Evolutionary conservation across 2,888 invertebrate species (phyloP).

Genomic region (Zele albiditarsus): DNA sequence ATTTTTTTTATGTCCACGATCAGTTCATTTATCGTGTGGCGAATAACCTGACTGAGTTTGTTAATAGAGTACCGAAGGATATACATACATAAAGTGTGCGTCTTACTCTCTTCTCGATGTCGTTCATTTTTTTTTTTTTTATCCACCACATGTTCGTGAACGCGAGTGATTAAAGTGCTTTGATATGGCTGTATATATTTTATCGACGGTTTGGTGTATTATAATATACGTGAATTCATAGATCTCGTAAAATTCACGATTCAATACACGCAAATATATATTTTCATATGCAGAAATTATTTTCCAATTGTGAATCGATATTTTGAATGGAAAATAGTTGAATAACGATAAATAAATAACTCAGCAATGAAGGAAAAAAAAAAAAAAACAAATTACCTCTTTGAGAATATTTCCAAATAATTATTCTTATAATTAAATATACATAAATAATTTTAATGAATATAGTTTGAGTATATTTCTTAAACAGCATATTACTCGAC

Average conservation of each 20-base stretch:
- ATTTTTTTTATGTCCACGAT: neutral
- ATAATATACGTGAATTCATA: neutral
- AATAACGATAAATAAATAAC: neutral
- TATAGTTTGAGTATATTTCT: constrained; percentile 16
- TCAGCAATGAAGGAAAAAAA: neutral
- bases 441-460: neutral
- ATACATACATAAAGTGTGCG: neutral
- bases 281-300: neutral
- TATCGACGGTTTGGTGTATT: neutral
- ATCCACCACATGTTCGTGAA: neutral
- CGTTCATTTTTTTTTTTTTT: neutral
- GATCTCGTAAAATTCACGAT: neutral
- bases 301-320: neutral
- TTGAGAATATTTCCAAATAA: neutral
- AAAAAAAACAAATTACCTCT: neutral
- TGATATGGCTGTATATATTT: neutral
- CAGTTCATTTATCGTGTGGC: neutral
- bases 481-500: constrained; percentile 61
- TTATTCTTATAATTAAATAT: neutral
- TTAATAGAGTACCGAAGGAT: neutral
- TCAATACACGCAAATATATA: neutral
- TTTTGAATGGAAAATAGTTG: neutral
- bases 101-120: neutral
- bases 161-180: neutral
- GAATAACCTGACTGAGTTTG: neutral